Evolutionary conservation across 2,888 invertebrate genomes (phyloP), one percentile per base, ranked within the genome.

Genomic region (Lordiphosa andalusiaca): DNA sequence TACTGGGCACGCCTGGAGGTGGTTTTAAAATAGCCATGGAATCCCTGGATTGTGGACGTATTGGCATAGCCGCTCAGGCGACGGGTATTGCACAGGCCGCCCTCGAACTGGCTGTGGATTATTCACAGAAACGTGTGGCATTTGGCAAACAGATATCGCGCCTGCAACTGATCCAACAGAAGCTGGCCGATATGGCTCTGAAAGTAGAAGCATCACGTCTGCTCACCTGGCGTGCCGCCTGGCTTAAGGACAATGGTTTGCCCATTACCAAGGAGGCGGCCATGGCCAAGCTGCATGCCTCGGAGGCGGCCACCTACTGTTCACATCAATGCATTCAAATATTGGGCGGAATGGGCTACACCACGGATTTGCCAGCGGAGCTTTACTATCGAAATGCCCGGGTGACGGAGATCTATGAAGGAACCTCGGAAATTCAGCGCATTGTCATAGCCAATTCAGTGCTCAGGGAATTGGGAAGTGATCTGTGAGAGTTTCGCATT

Each of bases 21-120:
- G 98, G 98, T 1, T 98, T 98, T 84, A 98, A 96, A 91, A 96
- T 98, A 85, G 98, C 98, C 0, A 98, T 98, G 98, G 94, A 94
- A 92, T 93, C 94, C 1, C 90, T 96, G 68, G 97, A 98, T 91
- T 92, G 94, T 60, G 98, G 98, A 0, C 92, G 98, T 71, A 98
- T 98, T 75, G 96, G 98, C 3, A 95, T 98, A 73, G 98, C 98
- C 6, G 92, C 94, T 2, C 98, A 98, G 89, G 97, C 96, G 6
- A 90, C 97, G 50, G 98, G 98, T 36, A 98, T 98, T 80, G 97
- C 95, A 9, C 92, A 98, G 92, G 98, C 98, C 13, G 94, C 97
- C 1, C 90, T 98, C 40, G 98, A 98, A 84, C 93, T 96, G 81
- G 97, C 97, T 0, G 91, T 95, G 6, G 96, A 97, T 59, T 98